Evolutionary conservation across 2,888 invertebrate species (phyloP).

Genomic region (Artemia sinica): DNA sequence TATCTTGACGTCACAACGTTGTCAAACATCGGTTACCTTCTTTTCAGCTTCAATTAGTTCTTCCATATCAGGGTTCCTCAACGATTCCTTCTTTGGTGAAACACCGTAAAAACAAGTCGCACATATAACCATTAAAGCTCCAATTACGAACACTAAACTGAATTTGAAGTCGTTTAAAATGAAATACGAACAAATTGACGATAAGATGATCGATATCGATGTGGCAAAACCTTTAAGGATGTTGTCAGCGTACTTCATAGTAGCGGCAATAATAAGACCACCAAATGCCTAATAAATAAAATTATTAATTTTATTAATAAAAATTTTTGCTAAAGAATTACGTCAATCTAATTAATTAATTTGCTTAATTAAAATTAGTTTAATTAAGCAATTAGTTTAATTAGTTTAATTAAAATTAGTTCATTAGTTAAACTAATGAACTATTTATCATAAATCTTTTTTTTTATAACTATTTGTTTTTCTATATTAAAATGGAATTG

Average conservation of each 20-base stretch:
- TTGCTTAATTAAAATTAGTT: no score
- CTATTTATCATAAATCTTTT: no score
- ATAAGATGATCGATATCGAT: slow-evolving; percentile 37
- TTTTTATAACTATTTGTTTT: no score
- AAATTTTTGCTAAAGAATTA: no score
- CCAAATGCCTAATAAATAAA: slow-evolving; percentile 77
- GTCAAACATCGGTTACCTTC: neutral
- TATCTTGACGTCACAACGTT: neutral
- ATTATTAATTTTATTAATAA: no score
- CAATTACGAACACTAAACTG: slow-evolving; percentile 26
- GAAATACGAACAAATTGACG: slow-evolving; percentile 35
- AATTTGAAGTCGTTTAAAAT: slow-evolving; percentile 34
- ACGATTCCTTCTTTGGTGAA: neutral
- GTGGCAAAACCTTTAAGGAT: slow-evolving; percentile 41
- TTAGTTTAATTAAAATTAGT: no score
- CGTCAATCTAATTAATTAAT: no score
- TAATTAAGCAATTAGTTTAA: no score
- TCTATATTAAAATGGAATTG: no score
- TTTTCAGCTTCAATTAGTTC: neutral
- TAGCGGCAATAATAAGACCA: slow-evolving; percentile 88
- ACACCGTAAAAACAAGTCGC: slow-evolving; percentile 35
- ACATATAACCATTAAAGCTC: slow-evolving; percentile 34
- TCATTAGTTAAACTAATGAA: no score
- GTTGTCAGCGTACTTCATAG: slow-evolving; percentile 82
- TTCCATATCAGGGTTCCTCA: neutral